Evolutionary conservation across 2,888 invertebrate genomes (phyloP).

Genomic region (Thysanoteuthis rhombus): DNA sequence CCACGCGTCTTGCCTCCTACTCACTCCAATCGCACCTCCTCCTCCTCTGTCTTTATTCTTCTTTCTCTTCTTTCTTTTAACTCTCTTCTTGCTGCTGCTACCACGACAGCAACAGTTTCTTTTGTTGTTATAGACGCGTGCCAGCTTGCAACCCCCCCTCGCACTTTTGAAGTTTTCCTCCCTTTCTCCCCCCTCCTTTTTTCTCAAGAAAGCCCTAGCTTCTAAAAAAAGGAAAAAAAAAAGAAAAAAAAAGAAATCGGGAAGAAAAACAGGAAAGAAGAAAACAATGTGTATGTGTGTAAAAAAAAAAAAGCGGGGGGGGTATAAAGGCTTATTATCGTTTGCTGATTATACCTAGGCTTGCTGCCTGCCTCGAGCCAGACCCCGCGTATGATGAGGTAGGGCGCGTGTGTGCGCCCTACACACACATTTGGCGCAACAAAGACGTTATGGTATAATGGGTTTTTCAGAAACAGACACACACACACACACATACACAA

Average conservation of each 20-base stretch:
- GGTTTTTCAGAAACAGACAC: too few relatives aligned
- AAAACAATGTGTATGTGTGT: not conserved
- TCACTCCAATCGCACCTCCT: not conserved
- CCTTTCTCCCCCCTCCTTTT: too few relatives aligned
- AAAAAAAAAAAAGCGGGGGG: not conserved
- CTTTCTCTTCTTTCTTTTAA: not conserved
- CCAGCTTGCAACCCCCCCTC: not conserved
- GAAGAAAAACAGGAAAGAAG: not conserved
- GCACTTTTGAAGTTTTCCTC: too few relatives aligned
- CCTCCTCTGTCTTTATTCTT: not conserved
- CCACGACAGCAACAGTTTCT: not conserved
- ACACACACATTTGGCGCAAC: not conserved
- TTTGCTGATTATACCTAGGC: not conserved
- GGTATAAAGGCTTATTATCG: not conserved
- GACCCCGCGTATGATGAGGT: not conserved
- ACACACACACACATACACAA: too few relatives aligned
- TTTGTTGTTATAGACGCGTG: not conserved
- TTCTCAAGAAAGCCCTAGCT: too few relatives aligned
- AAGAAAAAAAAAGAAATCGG: not conserved
- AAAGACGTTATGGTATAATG: not conserved
- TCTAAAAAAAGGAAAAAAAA: not conserved
- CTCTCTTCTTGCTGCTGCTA: not conserved
- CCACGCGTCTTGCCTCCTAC: not conserved
- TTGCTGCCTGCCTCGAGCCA: not conserved
- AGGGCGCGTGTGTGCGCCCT: not conserved